phyloP scores from a whole-genome alignment of 2,888 invertebrate species.

The Tachina grossa region DNA sequence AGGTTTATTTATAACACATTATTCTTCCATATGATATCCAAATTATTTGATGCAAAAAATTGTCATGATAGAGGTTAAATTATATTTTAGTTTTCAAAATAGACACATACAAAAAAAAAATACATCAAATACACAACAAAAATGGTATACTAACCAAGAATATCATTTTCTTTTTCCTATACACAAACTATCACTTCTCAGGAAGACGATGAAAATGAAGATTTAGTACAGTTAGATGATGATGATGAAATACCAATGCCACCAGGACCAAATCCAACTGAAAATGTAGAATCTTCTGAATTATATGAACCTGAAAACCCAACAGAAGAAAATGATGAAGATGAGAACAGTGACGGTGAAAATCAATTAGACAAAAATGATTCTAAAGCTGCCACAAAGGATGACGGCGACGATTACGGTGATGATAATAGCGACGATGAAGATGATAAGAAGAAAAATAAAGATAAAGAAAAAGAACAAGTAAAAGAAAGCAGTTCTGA shows the following conservation, averaged over 20 bases:
- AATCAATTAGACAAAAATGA: conserved; percentile 48
- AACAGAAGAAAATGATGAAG: conserved; percentile 76
- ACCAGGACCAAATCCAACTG: conserved; percentile 75
- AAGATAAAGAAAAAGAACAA: conserved; percentile 31
- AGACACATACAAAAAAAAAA: conserved; percentile 65
- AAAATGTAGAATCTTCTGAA: conserved; percentile 73
- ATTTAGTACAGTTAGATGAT: conserved; percentile 83
- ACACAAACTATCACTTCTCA: conserved; percentile 82
- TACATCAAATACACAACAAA: conserved; percentile 63
- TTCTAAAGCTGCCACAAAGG: conserved; percentile 32
- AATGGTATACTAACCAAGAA: conserved; percentile 83
- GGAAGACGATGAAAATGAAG: conserved; percentile 83
- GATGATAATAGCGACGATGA: conserved; percentile 56
- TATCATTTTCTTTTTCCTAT: conserved; percentile 83
- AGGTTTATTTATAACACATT: not conserved
- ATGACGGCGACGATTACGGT: conserved; percentile 58
- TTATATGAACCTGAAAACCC: conserved; percentile 82
- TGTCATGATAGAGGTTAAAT: conserved; percentile 9
- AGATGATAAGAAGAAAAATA: conserved; percentile 37
- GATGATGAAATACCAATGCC: conserved; percentile 81
- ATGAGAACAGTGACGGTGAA: conserved; percentile 61
- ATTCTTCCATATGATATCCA: not conserved
- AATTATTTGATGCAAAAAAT: not conserved
- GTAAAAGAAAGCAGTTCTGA: conserved; percentile 35
- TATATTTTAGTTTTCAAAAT: conserved; percentile 62